Percentiles rank a stretch among this genome's conserved stretches.
Conservation (phyloP, 2,888 invertebrate genomes). For the Epinotia demarniana region DNA sequence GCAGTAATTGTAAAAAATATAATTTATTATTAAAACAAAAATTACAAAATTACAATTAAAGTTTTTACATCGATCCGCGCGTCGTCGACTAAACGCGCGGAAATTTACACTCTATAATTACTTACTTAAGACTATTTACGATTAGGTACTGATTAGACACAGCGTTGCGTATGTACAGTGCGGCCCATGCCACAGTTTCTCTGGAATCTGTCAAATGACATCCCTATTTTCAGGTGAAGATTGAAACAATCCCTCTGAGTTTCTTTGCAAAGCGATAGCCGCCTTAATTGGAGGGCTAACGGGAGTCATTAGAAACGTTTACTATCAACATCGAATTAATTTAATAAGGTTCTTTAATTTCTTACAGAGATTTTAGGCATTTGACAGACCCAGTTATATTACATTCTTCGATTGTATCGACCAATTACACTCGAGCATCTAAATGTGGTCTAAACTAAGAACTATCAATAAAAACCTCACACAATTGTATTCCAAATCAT, state of each 20-base stretch:
- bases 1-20: conserved; percentile 73
- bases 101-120: conserved; percentile 61
- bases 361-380: conserved; percentile 8
- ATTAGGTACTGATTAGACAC: conserved; percentile 80
- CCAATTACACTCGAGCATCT: conserved; percentile 58
- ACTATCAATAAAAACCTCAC: conserved; percentile 9
- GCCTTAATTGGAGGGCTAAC: not conserved
- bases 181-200: conserved; percentile 64
- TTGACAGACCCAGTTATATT: conserved; percentile 39
- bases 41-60: conserved; percentile 72
- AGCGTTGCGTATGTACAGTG: conserved; percentile 71
- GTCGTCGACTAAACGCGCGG: conserved; percentile 61
- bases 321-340: not conserved
- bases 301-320: not conserved
- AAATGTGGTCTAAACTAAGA: conserved; percentile 32
- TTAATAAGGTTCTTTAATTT: not conserved
- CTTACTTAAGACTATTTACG: conserved; percentile 66
- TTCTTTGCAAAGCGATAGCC: not conserved
- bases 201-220: conserved; percentile 52
- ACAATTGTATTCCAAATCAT: conserved; percentile 17
- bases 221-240: not conserved
- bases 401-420: conserved; percentile 60
- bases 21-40: conserved; percentile 82
- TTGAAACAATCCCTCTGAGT: not conserved
- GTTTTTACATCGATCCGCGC: conserved; percentile 64